Evolutionary conservation across 64 coral and sea anemone genomes (phyloP).

Genomic region (Montipora sp.): DNA sequence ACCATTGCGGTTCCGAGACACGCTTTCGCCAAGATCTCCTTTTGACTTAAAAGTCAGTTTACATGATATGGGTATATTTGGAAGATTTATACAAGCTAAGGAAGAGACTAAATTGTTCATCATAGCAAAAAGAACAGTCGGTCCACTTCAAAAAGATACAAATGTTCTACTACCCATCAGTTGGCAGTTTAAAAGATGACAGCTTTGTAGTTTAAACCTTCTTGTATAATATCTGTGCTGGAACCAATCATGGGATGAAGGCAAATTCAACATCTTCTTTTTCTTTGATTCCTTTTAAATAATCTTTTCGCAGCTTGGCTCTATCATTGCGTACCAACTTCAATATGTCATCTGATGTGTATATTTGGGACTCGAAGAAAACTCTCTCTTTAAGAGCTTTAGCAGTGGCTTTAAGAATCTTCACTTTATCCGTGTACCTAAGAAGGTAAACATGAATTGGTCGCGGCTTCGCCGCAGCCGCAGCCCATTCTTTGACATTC

Average conservation of each 20-base stretch:
- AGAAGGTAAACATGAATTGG: constrained; percentile 12
- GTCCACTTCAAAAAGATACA: background rate
- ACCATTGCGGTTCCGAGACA: background rate
- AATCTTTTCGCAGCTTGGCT: background rate
- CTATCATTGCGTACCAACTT: background rate
- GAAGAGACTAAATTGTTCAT: background rate
- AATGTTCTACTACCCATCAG: constrained; percentile 16
- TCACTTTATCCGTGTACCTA: background rate
- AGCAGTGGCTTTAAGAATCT: background rate
- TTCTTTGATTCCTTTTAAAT: background rate
- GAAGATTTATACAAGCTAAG: background rate
- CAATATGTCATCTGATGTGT: background rate
- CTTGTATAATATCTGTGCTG: constrained; percentile 6
- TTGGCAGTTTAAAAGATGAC: constrained; percentile 18
- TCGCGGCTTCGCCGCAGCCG: background rate
- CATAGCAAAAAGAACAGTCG: background rate
- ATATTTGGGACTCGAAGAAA: background rate
- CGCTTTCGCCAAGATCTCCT: constrained; percentile 23
- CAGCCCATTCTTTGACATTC: no score
- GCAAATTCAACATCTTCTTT: background rate
- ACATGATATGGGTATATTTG: constrained; percentile 9
- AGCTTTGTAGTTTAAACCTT: background rate
- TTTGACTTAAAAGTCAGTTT: background rate
- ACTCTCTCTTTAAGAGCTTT: background rate
- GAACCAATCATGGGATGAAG: constrained; percentile 1